Conservation (phyloP, 2,888 invertebrate species). For the Drosophila mercatorum region DNA sequence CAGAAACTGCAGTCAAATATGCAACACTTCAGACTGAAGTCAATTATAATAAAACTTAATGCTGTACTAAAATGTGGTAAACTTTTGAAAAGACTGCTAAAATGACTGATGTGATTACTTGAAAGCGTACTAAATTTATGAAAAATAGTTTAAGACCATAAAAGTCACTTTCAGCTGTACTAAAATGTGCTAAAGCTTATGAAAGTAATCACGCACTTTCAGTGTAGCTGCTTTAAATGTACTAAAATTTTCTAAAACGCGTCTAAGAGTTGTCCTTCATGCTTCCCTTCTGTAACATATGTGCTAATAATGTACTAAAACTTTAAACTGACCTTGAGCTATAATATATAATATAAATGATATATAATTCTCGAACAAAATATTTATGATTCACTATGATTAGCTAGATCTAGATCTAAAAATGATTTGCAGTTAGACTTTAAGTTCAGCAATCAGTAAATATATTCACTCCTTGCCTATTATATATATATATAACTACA, state of each 20-base stretch:
- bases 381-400: not conserved
- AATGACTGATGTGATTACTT: not conserved
- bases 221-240: too few species aligned
- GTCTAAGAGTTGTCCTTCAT: not conserved
- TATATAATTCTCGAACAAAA: too few species aligned
- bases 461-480: not conserved
- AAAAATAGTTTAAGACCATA: not conserved
- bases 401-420: not conserved
- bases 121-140: not conserved
- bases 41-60: not conserved
- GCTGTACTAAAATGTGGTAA: not conserved
- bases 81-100: not conserved
- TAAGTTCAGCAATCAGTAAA: not conserved
- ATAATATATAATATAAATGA: too few species aligned
- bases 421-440: not conserved
- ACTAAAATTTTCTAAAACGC: not conserved
- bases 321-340: too few species aligned
- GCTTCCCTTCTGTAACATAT: not conserved
- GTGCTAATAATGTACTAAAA: not conserved
- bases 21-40: not conserved
- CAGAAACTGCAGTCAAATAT: not conserved
- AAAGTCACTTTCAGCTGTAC: not conserved
- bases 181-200: not conserved
- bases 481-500: constrained; percentile 9
- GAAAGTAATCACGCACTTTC: too few species aligned